A percentile compares a stretch with the other conserved stretches of the same genome.
phyloP scores from a whole-genome alignment of 1,140 invertebrate genomes.

The Batillaria attramentaria region DNA sequence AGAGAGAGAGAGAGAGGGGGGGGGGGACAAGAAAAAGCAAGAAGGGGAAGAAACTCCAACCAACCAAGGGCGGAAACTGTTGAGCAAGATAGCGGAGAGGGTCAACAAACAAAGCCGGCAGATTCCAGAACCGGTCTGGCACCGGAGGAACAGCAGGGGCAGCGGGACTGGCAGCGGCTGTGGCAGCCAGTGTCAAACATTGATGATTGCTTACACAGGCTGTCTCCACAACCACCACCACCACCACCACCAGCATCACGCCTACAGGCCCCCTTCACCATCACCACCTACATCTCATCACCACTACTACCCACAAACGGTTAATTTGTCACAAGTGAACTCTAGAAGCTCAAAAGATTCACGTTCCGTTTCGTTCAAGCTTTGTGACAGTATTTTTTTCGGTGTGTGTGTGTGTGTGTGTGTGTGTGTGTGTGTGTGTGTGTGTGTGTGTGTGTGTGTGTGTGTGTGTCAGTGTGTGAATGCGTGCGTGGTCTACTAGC shows the following conservation, averaged over 20 bases:
- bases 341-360: no score
- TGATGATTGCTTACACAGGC: slow-evolving; percentile 15
- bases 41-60: neutral
- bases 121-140: neutral
- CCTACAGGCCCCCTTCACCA: neutral
- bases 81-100: neutral
- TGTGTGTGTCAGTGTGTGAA: no score
- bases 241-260: neutral
- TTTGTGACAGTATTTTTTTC: no score
- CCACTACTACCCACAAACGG: neutral
- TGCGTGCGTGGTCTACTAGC: no score
- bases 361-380: no score
- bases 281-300: neutral
- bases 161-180: neutral
- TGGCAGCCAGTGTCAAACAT: slow-evolving; percentile 18
- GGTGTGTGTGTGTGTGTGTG: no score
- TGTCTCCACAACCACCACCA: neutral
- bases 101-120: neutral
- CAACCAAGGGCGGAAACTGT: neutral
- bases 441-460: no score
- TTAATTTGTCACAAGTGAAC: no score
- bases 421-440: no score
- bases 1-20: no score
- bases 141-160: neutral
- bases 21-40: neutral